A percentile compares a stretch with the other conserved stretches of the same genome.
These are phyloP conservation scores for Saccopteryx leptura DNA, from an alignment of 2,113 vertebrate species.

Conservation along the genomic window DNA sequence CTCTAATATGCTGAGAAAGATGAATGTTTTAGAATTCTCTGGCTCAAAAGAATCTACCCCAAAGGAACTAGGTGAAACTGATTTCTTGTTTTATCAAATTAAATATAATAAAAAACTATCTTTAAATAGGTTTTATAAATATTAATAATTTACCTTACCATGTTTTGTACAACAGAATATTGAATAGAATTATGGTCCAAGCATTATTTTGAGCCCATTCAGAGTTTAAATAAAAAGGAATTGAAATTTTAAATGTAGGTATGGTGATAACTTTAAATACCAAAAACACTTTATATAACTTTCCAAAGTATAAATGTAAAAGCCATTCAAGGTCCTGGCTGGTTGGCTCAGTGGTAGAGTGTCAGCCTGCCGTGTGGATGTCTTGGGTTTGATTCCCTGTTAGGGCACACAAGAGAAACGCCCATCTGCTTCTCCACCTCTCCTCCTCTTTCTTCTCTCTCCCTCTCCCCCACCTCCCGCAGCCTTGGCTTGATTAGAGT, in stretches of 20 bases:
- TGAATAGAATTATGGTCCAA: slow-evolving; percentile 36
- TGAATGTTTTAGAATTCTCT: slow-evolving; percentile 38
- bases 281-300: slow-evolving; percentile 48
- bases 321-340: background rate
- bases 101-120: slow-evolving; percentile 50
- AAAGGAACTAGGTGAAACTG: background rate
- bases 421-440: too few species aligned
- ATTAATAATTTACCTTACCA: slow-evolving; percentile 54
- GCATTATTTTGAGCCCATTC: slow-evolving; percentile 67
- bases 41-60: background rate
- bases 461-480: too few species aligned
- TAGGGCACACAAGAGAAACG: too few species aligned
- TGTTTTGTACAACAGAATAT: slow-evolving; percentile 49
- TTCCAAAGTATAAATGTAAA: slow-evolving; percentile 41
- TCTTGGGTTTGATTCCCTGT: too few species aligned
- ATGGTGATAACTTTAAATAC: slow-evolving; percentile 13
- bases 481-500: too few species aligned
- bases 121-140: slow-evolving; percentile 47
- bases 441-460: too few species aligned
- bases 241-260: slow-evolving; percentile 57
- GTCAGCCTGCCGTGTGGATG: too few species aligned
- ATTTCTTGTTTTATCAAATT: slow-evolving; percentile 30
- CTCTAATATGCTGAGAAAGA: slow-evolving; percentile 39
- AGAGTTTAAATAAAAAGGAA: slow-evolving; percentile 68
- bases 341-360: too few species aligned